Conservation (phyloP, 2,113 vertebrate genomes). For the Okapia johnstoni region DNA sequence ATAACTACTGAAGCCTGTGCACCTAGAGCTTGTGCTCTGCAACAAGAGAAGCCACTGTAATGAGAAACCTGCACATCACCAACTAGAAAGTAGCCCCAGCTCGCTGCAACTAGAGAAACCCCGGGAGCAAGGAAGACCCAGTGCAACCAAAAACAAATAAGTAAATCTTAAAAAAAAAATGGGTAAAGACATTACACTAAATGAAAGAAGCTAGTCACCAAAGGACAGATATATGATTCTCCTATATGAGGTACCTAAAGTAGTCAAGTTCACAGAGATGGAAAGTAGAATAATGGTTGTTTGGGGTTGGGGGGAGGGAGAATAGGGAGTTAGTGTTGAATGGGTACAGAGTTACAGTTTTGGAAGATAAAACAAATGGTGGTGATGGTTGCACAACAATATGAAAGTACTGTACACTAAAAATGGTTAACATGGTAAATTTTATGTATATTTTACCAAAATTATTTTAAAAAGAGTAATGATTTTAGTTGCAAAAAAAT, state of each 20-base stretch:
- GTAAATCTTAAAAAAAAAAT: not conserved
- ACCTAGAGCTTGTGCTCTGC: not conserved
- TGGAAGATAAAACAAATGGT: not conserved
- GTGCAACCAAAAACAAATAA: not conserved
- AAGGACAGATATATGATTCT: not conserved
- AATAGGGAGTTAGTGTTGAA: not conserved
- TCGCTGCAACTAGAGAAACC: not conserved
- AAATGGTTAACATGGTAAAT: not conserved
- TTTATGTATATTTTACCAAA: not conserved
- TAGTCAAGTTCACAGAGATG: not conserved
- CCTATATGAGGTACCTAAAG: not conserved
- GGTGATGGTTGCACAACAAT: not conserved
- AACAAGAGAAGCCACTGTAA: not conserved
- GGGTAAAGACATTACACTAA: not conserved
- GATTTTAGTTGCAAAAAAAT: not conserved
- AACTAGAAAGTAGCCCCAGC: not conserved
- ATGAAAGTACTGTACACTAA: not conserved
- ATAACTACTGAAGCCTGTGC: not conserved
- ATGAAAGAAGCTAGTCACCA: not conserved
- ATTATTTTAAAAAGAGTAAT: not conserved
- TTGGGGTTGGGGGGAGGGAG: fast-evolving
- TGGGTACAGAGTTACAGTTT: not conserved
- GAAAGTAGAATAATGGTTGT: not conserved
- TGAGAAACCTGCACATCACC: not conserved
- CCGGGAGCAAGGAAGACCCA: not conserved